Base-by-base conservation (phyloP, 2,113 vertebrate species). In the Salvelinus alpinus region DNA sequence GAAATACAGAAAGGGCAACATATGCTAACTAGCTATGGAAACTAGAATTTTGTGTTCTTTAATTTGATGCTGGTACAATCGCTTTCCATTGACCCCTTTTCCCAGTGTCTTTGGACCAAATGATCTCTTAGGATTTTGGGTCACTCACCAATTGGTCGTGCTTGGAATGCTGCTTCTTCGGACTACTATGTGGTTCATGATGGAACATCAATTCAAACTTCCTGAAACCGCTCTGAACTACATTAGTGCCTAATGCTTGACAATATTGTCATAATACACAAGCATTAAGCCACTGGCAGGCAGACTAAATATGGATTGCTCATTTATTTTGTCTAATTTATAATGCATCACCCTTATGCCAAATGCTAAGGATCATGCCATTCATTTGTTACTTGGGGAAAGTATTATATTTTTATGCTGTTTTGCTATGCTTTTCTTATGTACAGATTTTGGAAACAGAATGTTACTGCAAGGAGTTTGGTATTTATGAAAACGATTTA, bases 81-180 rank as follows among this genome's bases (percentile, higher is more conserved):
- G 20, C 11, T 60, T 9, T 66, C 44, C 48, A 34, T 14, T 54
- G 44, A 20, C 9, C 4, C 18, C 8, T 82, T 71, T 79, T 22
- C 7, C 68, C 22, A 22, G 38, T 47, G 13, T 44, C 9, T 25
- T 20, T 68, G 70, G 34, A 79, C 71, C 71, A 78, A 80, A 18
- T 31, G 16, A 22, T 62, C n/a, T 62, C 59, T 22, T 62, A 24
- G 5, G 59, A 62, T 22, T n/a, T 62, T 22, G 7, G 59, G 59
- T 16, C 51, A 18, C 51, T 54, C 51, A 18, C 14, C 14, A 54
- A 18, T 18, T 54, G 4, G 51, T 54, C 14, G 16, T 13, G n/a
- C 59, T 22, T 22, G n/a, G 7, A 8, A 44, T 44, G 38, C 38
- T 62, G 18, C n/a, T 62, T 62, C 22, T 22, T 9, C n/a, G 1